Evolutionary conservation across 2,113 vertebrate species (phyloP).

Genomic region (Erpornis zantholeuca): DNA sequence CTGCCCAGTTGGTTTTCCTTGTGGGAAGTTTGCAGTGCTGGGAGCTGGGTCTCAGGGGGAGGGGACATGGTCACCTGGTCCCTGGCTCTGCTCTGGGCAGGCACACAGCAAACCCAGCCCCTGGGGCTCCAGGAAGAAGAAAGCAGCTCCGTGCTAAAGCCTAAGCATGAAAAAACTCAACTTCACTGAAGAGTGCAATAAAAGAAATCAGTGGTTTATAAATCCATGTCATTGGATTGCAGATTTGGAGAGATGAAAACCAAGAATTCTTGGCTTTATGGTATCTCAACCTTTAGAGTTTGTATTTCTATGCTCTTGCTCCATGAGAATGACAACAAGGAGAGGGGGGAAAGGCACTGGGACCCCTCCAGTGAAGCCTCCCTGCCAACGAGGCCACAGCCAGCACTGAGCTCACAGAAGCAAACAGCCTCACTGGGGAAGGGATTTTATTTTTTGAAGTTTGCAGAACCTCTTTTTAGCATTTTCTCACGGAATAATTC

Average conservation of each 20-base stretch:
- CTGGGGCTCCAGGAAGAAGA: neutral
- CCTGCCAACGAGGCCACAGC: too few relatives aligned
- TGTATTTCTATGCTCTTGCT: neutral
- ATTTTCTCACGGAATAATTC: conserved; percentile 45
- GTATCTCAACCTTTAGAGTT: neutral
- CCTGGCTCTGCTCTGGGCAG: neutral
- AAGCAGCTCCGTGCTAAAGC: neutral
- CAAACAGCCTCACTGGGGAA: neutral
- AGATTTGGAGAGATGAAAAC: neutral
- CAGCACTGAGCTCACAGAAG: neutral
- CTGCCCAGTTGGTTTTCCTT: neutral
- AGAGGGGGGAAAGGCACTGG: neutral
- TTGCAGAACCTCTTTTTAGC: conserved; percentile 29
- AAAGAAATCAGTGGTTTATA: neutral
- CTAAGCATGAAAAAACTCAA: neutral
- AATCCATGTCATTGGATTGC: neutral
- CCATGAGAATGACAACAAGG: neutral
- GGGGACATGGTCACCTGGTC: neutral
- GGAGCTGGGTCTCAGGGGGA: neutral
- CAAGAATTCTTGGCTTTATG: neutral
- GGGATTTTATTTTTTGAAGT: conserved; percentile 1
- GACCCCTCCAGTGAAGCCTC: neutral
- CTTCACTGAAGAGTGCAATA: neutral
- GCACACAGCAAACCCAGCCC: neutral
- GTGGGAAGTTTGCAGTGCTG: neutral